These are phyloP conservation scores for Neogale vison DNA, from an alignment of 2,113 vertebrate genomes.

Conservation along the genomic window DNA sequence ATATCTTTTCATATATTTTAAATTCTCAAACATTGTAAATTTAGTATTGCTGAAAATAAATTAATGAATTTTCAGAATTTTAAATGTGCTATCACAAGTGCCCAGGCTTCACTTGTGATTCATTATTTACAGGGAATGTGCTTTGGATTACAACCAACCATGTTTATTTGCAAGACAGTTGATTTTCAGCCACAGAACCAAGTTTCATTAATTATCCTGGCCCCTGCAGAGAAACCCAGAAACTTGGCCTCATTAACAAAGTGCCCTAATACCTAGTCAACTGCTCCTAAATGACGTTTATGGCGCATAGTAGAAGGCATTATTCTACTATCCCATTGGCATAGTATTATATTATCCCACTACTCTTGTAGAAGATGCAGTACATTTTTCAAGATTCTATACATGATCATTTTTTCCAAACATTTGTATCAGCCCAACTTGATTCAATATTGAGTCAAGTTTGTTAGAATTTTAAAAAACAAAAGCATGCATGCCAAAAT, in stretches of 20 bases:
- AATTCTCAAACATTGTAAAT: neutral
- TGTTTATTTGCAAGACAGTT: neutral
- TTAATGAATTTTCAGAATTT: constrained; percentile 28
- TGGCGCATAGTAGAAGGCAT: neutral
- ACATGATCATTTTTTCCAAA: neutral
- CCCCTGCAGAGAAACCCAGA: constrained; percentile 34
- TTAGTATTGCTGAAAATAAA: constrained; percentile 42
- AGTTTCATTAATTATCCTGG: neutral
- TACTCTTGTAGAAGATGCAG: neutral
- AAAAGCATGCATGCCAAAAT: neutral
- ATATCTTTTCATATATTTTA: neutral
- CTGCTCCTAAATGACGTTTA: neutral
- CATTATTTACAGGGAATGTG: neutral
- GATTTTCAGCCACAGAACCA: constrained; percentile 11
- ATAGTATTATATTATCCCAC: neutral
- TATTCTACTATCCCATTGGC: neutral
- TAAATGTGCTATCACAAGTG: neutral
- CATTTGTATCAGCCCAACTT: neutral
- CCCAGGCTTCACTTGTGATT: neutral
- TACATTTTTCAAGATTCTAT: neutral
- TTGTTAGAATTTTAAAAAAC: neutral
- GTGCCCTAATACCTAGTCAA: neutral
- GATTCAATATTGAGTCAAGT: neutral
- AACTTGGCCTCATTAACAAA: constrained; percentile 18
- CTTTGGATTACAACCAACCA: neutral